Evolutionary conservation across 2,888 invertebrate species (phyloP), one percentile per base, ranked within the genome.

Genomic region (Phasia obesa): DNA sequence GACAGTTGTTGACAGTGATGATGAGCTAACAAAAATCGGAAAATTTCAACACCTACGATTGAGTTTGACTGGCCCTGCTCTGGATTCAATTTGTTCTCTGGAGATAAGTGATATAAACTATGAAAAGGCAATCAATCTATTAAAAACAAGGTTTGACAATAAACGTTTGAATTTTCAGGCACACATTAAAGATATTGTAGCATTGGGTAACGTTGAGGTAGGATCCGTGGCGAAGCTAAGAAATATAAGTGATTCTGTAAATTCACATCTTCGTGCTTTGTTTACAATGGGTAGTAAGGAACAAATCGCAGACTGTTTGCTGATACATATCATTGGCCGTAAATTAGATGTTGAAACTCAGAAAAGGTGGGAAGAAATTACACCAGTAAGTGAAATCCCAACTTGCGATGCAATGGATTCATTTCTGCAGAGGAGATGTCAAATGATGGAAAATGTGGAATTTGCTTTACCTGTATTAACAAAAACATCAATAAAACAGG

Each of bases 361-460:
- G 49, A 38, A 47, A 21, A 79, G 62, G 42, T 84, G 69, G 78
- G 71, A 75, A 49, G 81, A 85, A 47, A n/a, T 38, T 23, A 27
- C 78, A 13, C 70, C 65, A 6, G 17, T 75, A 19, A 47, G 59
- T 27, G 38, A 70, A 59, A 76, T 76, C 55, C 79, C 79, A 57
- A 75, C 75, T 0, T 81, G 81, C 81, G 23, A 69, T 17, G 51
- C 60, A 35, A 62, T 78, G 65, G 47, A 55, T 4, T 42, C 62
- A 25, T 84, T 80, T 75, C 57, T 84, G 42, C 65, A 74, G 42
- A 69, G 64, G n/a, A 67, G 76, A 47, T 84, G 84, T 47, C 59
- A 76, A 27, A 75, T 27, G 38, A 19, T 80, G 74, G 84, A 70
- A 57, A 70, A 70, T 51, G 57, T 70, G 15, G 47, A 71, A 13